phyloP scores from a whole-genome alignment of 2,797 vertebrate species.

The Gallinago solitaria region DNA sequence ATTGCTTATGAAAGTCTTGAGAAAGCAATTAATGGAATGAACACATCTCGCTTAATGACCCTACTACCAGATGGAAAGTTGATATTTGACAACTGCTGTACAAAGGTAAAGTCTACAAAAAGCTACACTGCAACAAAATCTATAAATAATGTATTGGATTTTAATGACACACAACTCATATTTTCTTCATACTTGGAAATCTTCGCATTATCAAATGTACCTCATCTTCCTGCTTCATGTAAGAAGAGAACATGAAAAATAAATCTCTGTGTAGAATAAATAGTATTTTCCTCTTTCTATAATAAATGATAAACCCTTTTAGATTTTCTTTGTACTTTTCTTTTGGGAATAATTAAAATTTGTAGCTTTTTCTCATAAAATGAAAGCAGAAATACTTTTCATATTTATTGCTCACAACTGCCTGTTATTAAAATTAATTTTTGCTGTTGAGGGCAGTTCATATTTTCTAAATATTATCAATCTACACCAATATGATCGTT shows the following conservation, averaged over 20 bases:
- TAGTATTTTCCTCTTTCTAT: background rate
- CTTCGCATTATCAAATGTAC: background rate
- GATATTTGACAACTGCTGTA: conserved; percentile 79
- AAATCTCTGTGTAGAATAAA: background rate
- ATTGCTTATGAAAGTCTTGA: conserved; percentile 80
- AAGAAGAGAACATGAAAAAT: background rate
- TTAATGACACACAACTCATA: background rate
- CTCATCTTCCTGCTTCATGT: background rate
- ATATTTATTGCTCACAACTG: background rate
- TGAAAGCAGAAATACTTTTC: background rate
- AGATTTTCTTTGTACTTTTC: background rate
- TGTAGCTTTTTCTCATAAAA: background rate
- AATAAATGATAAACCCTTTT: background rate
- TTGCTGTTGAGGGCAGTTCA: background rate
- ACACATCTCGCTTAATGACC: conserved; percentile 53
- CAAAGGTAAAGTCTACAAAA: conserved; percentile 79
- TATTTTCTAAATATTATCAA: background rate
- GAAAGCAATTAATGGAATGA: conserved; percentile 78
- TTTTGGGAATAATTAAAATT: background rate
- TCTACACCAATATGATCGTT: background rate
- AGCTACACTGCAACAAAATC: background rate
- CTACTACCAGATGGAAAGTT: conserved; percentile 71
- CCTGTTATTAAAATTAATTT: background rate
- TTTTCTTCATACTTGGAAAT: background rate
- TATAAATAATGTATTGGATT: background rate